Base-by-base conservation (phyloP, 2,888 invertebrate species). In the Acronicta aceris region DNA sequence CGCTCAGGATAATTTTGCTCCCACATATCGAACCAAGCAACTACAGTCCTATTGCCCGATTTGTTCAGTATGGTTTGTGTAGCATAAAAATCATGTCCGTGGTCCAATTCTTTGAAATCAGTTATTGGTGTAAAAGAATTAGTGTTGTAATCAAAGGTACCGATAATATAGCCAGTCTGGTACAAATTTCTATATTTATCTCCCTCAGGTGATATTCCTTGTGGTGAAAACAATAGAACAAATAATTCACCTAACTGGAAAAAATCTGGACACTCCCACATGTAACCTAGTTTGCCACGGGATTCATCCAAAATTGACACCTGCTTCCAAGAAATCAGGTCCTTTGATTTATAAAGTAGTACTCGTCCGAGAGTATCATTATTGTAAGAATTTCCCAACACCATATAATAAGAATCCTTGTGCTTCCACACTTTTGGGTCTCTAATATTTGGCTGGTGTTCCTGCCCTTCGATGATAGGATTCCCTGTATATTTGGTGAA, bases 261-360 rank as follows among this genome's bases (percentile, higher is more conserved):
- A 52, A 95, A 91, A 67, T 95, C 95, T 0, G 95, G 95, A 80
- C 95, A 95, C 74, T 95, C 95, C 90, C 90, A 95, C 93, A 95
- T 93, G 46, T 80, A 91, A 0, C 92, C 92, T 0, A 92, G 82
- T 15, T 67, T 75, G 7, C 91, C 92, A 50, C 90, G 81, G 0
- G 94, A 92, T 72, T 87, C 69, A 43, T 61, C 85, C 15, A 94
- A 68, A 47, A 86, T 66, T 3, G 90, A 81, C 0, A 74, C 78
- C 71, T 89, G 74, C 8, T 80, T 40, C 94, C 94, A 95, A 17
- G 78, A 71, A 7, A 80, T 68, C 69, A 83, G 82, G 71, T 95
- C 88, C 13, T 79, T 42, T 0, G 95, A 95, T 16, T 76, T 53
- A 66, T 88, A 95, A 6, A 95, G 74, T 17, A 94, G 72, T 0